These are phyloP conservation scores for Scaptomyza cyrtandrae DNA, from an alignment of 2,888 invertebrate genomes.

Conservation along the genomic window DNA sequence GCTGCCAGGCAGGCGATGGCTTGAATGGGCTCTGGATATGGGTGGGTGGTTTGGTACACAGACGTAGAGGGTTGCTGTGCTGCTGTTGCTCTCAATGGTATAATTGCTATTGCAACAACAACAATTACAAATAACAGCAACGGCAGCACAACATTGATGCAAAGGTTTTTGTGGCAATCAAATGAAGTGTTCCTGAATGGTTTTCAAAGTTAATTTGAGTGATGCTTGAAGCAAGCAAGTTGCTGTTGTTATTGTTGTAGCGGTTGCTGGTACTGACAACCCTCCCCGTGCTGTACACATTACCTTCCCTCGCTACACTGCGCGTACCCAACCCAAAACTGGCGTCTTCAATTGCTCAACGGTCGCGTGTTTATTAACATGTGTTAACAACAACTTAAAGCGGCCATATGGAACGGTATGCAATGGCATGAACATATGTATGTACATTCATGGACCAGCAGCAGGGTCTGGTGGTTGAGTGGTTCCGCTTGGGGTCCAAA, in stretches of 20 bases:
- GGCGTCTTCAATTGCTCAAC: conserved; percentile 27
- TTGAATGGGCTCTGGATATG: neutral
- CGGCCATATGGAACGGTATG: conserved; percentile 67
- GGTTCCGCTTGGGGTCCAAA: conserved; percentile 48
- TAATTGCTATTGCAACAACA: conserved; percentile 83
- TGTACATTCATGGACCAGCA: neutral
- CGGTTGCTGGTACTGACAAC: conserved; percentile 74
- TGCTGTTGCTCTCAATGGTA: conserved; percentile 71
- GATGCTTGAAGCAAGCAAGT: conserved; percentile 73
- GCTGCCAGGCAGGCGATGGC: conserved; percentile 53
- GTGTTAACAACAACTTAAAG: conserved; percentile 82
- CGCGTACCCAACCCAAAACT: conserved; percentile 1
- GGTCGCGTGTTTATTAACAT: conserved; percentile 80
- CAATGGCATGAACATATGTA: conserved; percentile 5
- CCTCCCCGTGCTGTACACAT: conserved; percentile 36
- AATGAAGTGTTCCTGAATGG: conserved; percentile 84
- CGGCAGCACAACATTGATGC: conserved; percentile 29
- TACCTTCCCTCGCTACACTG: neutral
- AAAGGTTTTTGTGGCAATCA: conserved; percentile 81
- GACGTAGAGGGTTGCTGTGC: conserved; percentile 43
- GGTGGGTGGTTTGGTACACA: conserved; percentile 8
- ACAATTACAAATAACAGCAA: conserved; percentile 75
- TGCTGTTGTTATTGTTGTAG: conserved; percentile 26
- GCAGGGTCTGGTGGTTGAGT: conserved; percentile 28
- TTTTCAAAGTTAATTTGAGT: conserved; percentile 84